A percentile compares a stretch with the other conserved stretches of the same genome.
Conservation (phyloP, 2,888 invertebrate genomes). For the Folsomia candida region DNA sequence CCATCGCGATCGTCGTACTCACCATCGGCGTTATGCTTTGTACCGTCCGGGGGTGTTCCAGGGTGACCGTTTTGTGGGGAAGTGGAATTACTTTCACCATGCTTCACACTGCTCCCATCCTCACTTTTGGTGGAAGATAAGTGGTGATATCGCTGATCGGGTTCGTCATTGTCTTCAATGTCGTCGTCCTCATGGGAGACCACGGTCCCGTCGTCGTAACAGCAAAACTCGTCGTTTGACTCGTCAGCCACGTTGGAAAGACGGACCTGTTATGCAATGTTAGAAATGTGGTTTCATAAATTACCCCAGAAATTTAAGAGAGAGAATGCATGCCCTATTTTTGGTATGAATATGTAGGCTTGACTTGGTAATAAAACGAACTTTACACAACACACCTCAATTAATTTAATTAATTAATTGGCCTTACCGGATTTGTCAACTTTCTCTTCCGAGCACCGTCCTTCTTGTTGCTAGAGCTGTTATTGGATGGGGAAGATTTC, state of each 20-base stretch:
- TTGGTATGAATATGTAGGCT: no score
- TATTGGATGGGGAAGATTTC: constrained; percentile 21
- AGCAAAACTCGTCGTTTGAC: constrained; percentile 50
- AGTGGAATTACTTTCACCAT: neutral
- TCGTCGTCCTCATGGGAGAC: constrained; percentile 29
- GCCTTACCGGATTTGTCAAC: constrained; percentile 44
- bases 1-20: neutral
- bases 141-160: no score
- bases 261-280: no score
- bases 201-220: constrained; percentile 50
- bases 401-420: no score
- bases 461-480: constrained; percentile 29
- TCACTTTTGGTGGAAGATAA: no score
- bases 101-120: neutral
- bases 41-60: neutral
- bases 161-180: constrained; percentile 7
- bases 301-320: no score
- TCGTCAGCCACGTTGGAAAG: constrained; percentile 51
- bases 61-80: neutral
- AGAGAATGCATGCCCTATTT: no score
- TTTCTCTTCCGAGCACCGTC: constrained; percentile 48
- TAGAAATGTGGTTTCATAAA: no score
- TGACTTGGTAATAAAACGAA: no score
- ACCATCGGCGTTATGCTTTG: neutral
- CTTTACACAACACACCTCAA: no score